Percentiles rank a stretch among this genome's conserved stretches.
phyloP scores from a whole-genome alignment of 2,113 vertebrate species.

The Carlito syrichta region DNA sequence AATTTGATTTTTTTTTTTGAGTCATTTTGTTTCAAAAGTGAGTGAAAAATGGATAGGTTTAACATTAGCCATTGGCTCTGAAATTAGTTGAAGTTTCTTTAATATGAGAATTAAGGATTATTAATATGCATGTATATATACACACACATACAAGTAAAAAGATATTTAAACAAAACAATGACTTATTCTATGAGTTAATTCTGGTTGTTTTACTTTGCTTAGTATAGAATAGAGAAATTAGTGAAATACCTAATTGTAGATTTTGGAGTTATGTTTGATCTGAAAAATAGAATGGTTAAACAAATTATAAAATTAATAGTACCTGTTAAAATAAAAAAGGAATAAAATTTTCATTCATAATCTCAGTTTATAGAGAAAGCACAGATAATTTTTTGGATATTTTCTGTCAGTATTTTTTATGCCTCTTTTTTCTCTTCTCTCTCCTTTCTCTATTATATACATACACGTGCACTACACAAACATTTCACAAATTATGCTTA shows the following conservation, averaged over 20 bases:
- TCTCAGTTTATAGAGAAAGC: neutral
- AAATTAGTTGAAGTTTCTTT: neutral
- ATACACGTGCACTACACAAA: neutral
- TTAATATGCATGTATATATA: neutral
- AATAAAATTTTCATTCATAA: neutral
- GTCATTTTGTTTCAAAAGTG: neutral
- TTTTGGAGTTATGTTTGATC: neutral
- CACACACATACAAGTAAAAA: neutral
- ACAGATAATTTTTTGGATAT: neutral
- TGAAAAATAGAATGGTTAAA: no score
- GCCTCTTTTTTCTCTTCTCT: neutral
- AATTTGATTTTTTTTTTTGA: neutral
- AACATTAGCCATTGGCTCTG: neutral
- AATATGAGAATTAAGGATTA: neutral
- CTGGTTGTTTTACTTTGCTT: neutral
- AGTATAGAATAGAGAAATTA: neutral
- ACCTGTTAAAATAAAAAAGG: neutral
- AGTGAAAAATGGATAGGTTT: neutral
- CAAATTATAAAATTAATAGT: no score
- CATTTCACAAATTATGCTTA: neutral
- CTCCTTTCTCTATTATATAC: neutral
- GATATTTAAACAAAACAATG: neutral
- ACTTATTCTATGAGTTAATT: neutral
- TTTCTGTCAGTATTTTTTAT: neutral
- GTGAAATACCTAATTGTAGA: neutral